Evolutionary conservation across 1,140 invertebrate genomes (phyloP), one percentile per base, ranked within the genome.

Genomic region (Scaptomyza hsui): DNA sequence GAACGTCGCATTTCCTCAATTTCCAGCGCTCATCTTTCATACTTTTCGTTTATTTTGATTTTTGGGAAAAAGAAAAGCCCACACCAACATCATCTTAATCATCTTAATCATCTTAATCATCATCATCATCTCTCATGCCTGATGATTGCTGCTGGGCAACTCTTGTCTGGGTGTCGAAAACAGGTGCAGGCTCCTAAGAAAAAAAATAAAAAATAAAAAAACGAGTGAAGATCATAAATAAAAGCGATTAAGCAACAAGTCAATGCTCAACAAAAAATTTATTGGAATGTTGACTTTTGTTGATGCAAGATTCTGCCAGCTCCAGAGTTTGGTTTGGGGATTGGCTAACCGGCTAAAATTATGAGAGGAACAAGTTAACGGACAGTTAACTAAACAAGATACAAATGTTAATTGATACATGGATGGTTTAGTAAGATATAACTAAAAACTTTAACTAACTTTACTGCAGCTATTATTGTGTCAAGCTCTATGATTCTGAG

Each of bases 21-120:
- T 85, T 86, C 71, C 77, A 80, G 35, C 61, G 60, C 76, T 83
- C 80, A 85, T 75, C 80, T 83, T 72, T 81, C 73, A 57, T 60
- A 72, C 56, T 61, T n/a, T n/a, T n/a, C n/a, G n/a, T n/a, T n/a
- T n/a, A n/a, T n/a, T n/a, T n/a, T n/a, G n/a, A n/a, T 52, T 29
- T 29, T 29, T 29, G 6, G 26, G 26, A 60, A 77, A 73, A 55
- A 12, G 26, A 51, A 39, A 55, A 55, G 51, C 44, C 4, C 62
- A 57, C 61, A 65, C 70, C 78, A 53, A 53, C 75, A 47, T 65
- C 80, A 67, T 60, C 61, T 52, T 70, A 29, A 56, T 71, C 65
- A 61, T 49, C 42, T 19, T 51, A 47, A 48, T 10, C 59, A 48
- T 41, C 49, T 21, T n/a, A 29, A 56, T 71, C 65, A 61, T 49